phyloP scores from a whole-genome alignment of 2,888 invertebrate genomes.

The Acrobasis suavella region DNA sequence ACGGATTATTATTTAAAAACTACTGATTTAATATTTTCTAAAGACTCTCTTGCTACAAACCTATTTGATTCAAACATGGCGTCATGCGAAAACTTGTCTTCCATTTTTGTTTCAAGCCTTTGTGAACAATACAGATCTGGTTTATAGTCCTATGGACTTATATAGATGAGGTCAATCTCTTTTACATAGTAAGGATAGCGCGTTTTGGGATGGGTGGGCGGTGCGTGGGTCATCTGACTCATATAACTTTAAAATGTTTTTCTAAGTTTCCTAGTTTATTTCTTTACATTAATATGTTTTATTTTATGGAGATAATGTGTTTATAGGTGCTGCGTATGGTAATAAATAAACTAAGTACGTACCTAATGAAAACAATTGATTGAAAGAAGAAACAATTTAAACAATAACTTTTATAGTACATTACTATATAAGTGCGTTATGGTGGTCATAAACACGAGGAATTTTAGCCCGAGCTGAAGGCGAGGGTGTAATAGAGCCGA shows the following conservation, averaged over 20 bases:
- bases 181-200: constrained; percentile 3
- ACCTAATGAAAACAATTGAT: too few species aligned
- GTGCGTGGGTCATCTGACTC: constrained; percentile 10
- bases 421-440: too few species aligned
- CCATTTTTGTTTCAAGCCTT: constrained; percentile 5
- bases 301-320: background rate
- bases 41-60: background rate
- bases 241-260: constrained; percentile 1
- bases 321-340: background rate
- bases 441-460: too few species aligned
- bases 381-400: too few species aligned
- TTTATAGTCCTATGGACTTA: constrained; percentile 24
- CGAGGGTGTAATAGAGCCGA: too few species aligned
- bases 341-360: background rate
- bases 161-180: constrained; percentile 13
- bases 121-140: constrained; percentile 15
- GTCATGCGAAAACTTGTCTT: background rate
- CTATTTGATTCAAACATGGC: background rate
- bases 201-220: constrained; percentile 23
- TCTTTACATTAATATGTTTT: background rate
- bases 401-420: too few species aligned
- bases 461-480: too few species aligned
- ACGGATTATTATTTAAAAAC: too few species aligned
- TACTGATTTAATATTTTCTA: too few species aligned
- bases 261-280: background rate